Evolutionary conservation across 2,113 vertebrate species (phyloP).

Genomic region (Charadrius vociferus): DNA sequence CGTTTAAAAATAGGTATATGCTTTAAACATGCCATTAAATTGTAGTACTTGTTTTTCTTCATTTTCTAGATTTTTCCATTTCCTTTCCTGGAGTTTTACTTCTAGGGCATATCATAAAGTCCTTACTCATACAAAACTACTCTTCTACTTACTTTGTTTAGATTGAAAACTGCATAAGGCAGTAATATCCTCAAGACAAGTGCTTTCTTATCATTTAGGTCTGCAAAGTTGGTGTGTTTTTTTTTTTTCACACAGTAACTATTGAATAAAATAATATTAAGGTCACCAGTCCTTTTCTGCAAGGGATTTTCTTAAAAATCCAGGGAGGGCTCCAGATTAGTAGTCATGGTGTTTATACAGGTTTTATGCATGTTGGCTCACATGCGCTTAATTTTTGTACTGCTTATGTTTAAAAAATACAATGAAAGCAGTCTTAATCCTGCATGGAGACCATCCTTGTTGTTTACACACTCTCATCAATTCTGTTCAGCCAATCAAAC

Average conservation of each 20-base stretch:
- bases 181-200: neutral
- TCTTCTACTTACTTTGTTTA: conserved; percentile 9
- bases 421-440: neutral
- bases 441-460: neutral
- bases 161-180: conserved; percentile 3
- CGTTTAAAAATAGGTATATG: conserved; percentile 1
- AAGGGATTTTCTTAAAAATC: conserved; percentile 1
- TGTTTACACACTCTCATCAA: neutral
- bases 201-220: conserved; percentile 1
- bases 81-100: conserved; percentile 13
- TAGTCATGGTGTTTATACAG: neutral
- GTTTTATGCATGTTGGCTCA: neutral
- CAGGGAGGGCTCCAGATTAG: neutral
- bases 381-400: neutral
- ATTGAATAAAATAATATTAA: conserved; percentile 12
- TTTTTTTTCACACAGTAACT: neutral
- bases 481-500: neutral
- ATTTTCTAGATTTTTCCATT: conserved; percentile 28
- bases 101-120: conserved; percentile 3
- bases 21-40: conserved; percentile 11
- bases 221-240: neutral
- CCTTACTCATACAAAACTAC: conserved; percentile 16
- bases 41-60: neutral
- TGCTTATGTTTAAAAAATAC: neutral
- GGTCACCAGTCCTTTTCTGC: neutral